Percentiles rank a stretch among this genome's conserved stretches.
Evolutionary conservation across 2,797 vertebrate genomes (phyloP).

Genomic region (Apogon talboti): DNA sequence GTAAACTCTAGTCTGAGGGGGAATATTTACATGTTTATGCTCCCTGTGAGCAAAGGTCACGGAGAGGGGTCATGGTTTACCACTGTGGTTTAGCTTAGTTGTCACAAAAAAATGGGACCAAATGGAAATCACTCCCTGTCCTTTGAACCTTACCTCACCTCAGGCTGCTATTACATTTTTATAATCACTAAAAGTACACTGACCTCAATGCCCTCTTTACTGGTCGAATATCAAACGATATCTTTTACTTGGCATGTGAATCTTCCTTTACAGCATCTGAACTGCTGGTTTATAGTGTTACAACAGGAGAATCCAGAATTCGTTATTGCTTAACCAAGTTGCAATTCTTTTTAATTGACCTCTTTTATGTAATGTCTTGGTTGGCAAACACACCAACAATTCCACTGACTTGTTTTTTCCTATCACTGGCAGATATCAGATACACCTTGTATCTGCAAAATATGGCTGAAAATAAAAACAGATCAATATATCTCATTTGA

Average conservation of each 20-base stretch:
- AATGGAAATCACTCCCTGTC: slow-evolving; percentile 19
- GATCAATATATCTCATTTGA: background rate
- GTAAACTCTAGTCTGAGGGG: slow-evolving; percentile 18
- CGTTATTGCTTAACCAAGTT: slow-evolving; percentile 25
- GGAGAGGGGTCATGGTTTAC: slow-evolving; percentile 27
- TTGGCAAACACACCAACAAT: background rate
- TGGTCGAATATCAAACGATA: background rate
- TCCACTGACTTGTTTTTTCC: slow-evolving; percentile 20
- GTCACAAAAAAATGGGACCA: slow-evolving; percentile 24
- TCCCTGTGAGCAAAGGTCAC: slow-evolving; percentile 52
- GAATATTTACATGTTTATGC: slow-evolving; percentile 49
- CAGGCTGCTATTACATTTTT: slow-evolving; percentile 18
- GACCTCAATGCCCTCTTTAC: background rate
- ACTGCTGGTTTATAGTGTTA: slow-evolving; percentile 11
- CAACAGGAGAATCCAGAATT: background rate
- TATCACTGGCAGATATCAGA: background rate
- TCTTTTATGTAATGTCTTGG: slow-evolving; percentile 9
- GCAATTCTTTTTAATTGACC: background rate
- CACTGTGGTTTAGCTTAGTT: slow-evolving; percentile 30
- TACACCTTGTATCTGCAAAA: slow-evolving; percentile 10
- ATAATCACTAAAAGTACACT: slow-evolving; percentile 9
- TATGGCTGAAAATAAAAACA: background rate
- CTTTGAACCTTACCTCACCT: slow-evolving; percentile 22
- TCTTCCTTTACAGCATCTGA: background rate
- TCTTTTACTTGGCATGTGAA: background rate